phyloP scores from a whole-genome alignment of 2,797 vertebrate species.

The Phaenicophaeus curvirostris region DNA sequence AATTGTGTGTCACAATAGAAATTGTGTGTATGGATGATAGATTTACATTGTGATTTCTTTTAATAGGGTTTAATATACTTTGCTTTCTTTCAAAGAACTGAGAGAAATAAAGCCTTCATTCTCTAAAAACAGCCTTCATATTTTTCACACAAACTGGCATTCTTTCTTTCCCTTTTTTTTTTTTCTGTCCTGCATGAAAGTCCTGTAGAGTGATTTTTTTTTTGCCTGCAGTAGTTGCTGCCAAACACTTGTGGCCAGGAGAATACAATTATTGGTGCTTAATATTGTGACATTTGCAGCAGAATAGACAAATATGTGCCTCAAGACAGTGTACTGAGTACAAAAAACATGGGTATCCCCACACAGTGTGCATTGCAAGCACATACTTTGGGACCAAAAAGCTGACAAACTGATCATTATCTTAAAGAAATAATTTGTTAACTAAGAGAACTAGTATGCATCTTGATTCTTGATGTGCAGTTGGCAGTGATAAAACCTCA shows the following conservation, averaged over 20 bases:
- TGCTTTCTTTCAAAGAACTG: neutral
- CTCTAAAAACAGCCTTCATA: neutral
- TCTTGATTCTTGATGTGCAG: neutral
- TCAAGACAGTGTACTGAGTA: neutral
- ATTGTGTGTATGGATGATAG: accelerated
- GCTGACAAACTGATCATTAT: neutral
- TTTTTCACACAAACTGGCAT: neutral
- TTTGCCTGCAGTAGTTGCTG: neutral
- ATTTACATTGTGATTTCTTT: neutral
- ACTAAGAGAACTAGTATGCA: neutral
- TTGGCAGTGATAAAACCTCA: accelerated
- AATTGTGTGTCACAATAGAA: accelerated
- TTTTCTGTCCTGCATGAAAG: neutral
- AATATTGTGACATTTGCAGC: neutral
- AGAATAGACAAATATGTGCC: neutral
- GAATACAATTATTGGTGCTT: neutral
- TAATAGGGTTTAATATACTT: neutral
- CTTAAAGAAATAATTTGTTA: neutral
- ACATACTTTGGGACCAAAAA: neutral
- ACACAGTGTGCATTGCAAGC: neutral
- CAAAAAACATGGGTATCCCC: neutral
- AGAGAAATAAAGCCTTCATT: neutral
- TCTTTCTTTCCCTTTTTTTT: accelerated
- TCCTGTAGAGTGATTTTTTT: neutral
- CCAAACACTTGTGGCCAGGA: slow-evolving; percentile 2